Conservation (phyloP, 2,113 vertebrate genomes). For the Martes martes region DNA sequence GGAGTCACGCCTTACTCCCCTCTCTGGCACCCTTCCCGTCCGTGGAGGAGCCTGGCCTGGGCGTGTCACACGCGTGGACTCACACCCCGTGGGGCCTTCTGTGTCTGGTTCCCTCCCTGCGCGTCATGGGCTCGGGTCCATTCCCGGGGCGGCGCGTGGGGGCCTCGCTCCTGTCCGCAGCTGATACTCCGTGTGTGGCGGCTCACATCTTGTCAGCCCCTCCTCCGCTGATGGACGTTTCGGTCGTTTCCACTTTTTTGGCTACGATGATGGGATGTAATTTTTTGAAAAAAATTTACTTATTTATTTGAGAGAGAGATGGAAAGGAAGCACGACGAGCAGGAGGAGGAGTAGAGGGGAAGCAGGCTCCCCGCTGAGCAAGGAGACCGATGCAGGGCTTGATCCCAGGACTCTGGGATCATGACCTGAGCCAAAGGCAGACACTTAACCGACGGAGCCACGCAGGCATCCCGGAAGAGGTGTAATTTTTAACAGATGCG, state of each 20-base stretch:
- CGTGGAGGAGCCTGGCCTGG: background rate
- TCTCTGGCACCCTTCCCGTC: accelerated
- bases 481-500: background rate
- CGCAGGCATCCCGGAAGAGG: background rate
- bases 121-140: accelerated
- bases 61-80: accelerated
- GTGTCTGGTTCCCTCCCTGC: background rate
- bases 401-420: too few species aligned
- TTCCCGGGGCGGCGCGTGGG: accelerated
- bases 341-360: too few species aligned
- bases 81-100: background rate
- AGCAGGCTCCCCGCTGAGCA: too few species aligned
- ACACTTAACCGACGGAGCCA: too few species aligned
- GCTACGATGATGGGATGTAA: background rate
- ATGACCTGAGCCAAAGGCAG: too few species aligned
- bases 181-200: background rate
- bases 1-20: background rate
- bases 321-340: too few species aligned
- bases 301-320: too few species aligned
- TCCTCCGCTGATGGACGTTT: background rate
- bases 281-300: background rate
- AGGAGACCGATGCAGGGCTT: too few species aligned
- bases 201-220: background rate
- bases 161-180: background rate
- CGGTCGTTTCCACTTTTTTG: background rate